phyloP scores from a whole-genome alignment of 2,113 vertebrate species.

The Chionodraco myersi region DNA sequence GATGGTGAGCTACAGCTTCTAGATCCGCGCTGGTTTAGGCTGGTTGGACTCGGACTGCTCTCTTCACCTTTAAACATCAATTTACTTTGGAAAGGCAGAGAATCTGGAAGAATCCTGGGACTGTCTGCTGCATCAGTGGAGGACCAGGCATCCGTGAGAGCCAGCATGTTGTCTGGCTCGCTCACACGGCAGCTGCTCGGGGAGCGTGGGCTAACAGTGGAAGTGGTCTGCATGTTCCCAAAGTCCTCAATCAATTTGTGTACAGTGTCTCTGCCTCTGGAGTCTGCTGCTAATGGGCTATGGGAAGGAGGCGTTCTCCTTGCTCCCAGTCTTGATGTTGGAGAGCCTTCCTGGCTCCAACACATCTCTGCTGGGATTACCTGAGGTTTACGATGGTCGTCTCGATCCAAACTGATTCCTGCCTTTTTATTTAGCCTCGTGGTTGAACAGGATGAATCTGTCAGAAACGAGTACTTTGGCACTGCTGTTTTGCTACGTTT shows the following conservation, averaged over 20 bases:
- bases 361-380: conserved; percentile 86
- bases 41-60: conserved; percentile 54
- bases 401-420: conserved; percentile 68
- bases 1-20: conserved; percentile 45
- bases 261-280: conserved; percentile 27
- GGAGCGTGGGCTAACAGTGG: conserved; percentile 50
- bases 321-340: conserved; percentile 55
- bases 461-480: conserved; percentile 52
- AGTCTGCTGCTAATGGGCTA: not conserved
- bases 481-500: conserved; percentile 29
- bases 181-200: conserved; percentile 61
- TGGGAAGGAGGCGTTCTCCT: conserved; percentile 27
- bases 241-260: conserved; percentile 53
- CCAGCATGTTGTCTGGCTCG: conserved; percentile 76
- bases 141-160: conserved; percentile 83
- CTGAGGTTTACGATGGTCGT: conserved; percentile 76
- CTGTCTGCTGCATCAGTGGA: conserved; percentile 82
- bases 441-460: conserved; percentile 30
- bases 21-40: conserved; percentile 47
- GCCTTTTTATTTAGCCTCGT: conserved; percentile 71
- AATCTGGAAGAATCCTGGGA: conserved; percentile 68
- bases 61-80: conserved; percentile 46
- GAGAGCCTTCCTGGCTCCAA: conserved; percentile 80
- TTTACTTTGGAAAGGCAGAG: conserved; percentile 71
- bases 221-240: conserved; percentile 47